phyloP scores from a whole-genome alignment of 2,888 invertebrate species.

The Eupithecia abbreviata region DNA sequence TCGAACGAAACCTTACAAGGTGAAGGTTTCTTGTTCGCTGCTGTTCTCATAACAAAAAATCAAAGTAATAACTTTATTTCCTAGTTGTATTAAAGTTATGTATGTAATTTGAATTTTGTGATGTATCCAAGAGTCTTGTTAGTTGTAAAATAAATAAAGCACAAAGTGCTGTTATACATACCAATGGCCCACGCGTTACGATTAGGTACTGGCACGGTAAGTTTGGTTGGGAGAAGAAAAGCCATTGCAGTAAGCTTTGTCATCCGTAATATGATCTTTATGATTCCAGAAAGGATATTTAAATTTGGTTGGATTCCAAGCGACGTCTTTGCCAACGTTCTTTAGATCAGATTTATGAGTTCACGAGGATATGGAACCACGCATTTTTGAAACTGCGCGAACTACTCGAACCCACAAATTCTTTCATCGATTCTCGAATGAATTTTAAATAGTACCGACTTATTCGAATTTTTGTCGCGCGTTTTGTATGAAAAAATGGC shows the following conservation, averaged over 20 bases:
- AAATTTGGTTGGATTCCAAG: slow-evolving; percentile 78
- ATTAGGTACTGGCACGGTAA: slow-evolving; percentile 13
- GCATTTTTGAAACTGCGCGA: slow-evolving; percentile 46
- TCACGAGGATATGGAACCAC: slow-evolving; percentile 51
- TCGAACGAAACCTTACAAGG: too few relatives aligned
- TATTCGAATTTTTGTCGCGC: slow-evolving; percentile 42
- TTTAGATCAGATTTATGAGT: slow-evolving; percentile 69
- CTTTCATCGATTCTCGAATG: slow-evolving; percentile 46
- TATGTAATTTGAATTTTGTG: too few relatives aligned
- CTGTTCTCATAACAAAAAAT: too few relatives aligned
- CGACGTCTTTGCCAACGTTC: slow-evolving; percentile 69
- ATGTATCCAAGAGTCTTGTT: too few relatives aligned
- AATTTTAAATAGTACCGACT: slow-evolving; percentile 41
- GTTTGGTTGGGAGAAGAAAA: slow-evolving; percentile 37
- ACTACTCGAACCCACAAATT: slow-evolving; percentile 49
- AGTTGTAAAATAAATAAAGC: too few relatives aligned
- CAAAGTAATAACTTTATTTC: too few relatives aligned
- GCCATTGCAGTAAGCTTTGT: slow-evolving; percentile 58
- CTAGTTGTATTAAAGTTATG: too few relatives aligned
- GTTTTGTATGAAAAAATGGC: background rate
- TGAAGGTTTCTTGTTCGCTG: too few relatives aligned
- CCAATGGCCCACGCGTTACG: slow-evolving; percentile 19
- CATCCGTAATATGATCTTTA: slow-evolving; percentile 67
- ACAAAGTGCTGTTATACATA: too few relatives aligned
- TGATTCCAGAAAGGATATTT: slow-evolving; percentile 71